Percentiles rank a stretch among this genome's conserved stretches.
These are phyloP conservation scores for Micrasema longulum DNA, from an alignment of 1,140 invertebrate species.

Conservation along the genomic window DNA sequence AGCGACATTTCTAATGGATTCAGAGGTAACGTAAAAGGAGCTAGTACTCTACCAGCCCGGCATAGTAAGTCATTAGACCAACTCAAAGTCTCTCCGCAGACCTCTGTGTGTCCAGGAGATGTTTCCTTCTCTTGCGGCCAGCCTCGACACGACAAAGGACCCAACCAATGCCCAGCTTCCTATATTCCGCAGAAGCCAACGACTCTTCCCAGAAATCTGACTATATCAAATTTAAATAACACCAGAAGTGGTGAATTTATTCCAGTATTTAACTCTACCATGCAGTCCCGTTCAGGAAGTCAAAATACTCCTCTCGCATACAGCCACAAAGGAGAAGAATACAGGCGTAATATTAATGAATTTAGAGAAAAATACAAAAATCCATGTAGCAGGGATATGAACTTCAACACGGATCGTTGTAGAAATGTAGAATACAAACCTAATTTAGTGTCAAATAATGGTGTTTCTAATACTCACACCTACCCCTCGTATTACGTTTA, in stretches of 20 bases:
- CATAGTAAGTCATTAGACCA: slow-evolving; percentile 87
- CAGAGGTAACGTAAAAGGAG: slow-evolving; percentile 56
- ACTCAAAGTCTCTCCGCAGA: slow-evolving; percentile 66
- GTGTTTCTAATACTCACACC: slow-evolving; percentile 41
- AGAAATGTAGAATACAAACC: slow-evolving; percentile 44
- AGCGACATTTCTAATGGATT: slow-evolving; percentile 19
- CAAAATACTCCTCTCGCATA: slow-evolving; percentile 41
- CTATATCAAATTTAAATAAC: slow-evolving; percentile 56
- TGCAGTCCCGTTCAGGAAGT: slow-evolving; percentile 47
- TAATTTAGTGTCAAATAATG: slow-evolving; percentile 30
- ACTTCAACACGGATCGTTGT: slow-evolving; percentile 25
- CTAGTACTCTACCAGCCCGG: slow-evolving; percentile 73
- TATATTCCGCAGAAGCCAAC: slow-evolving; percentile 60
- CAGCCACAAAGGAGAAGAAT: slow-evolving; percentile 64
- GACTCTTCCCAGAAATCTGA: slow-evolving; percentile 65
- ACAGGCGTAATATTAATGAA: slow-evolving; percentile 70
- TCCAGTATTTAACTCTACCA: slow-evolving; percentile 28
- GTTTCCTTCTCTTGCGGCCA: slow-evolving; percentile 20
- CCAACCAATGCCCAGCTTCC: slow-evolving; percentile 39
- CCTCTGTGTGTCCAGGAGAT: slow-evolving; percentile 13
- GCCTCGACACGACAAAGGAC: not conserved
- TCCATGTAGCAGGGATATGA: slow-evolving; percentile 57
- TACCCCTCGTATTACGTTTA: slow-evolving; percentile 47
- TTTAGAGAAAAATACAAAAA: slow-evolving; percentile 73
- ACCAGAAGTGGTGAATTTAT: slow-evolving; percentile 45